phyloP scores from a whole-genome alignment of 2,797 vertebrate genomes.

The Ptychobarbus kaznakovi region DNA sequence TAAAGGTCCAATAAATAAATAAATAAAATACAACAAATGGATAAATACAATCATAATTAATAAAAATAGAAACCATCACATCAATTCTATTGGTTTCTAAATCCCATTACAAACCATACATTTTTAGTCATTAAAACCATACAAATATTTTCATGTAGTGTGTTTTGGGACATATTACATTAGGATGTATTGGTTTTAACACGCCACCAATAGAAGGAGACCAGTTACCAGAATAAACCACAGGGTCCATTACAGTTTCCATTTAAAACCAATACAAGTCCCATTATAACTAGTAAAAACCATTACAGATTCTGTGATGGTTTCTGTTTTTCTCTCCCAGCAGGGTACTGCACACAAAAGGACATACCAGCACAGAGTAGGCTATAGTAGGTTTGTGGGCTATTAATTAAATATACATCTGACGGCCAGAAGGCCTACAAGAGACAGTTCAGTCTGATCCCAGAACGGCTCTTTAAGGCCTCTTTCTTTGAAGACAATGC shows the following conservation, averaged over 20 bases:
- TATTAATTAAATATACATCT: neutral
- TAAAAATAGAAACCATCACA: too few relatives aligned
- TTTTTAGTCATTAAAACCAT: neutral
- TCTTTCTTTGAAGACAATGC: neutral
- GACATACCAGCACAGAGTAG: too few relatives aligned
- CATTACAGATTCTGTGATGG: neutral
- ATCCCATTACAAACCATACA: neutral
- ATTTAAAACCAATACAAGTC: neutral
- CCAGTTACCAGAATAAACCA: neutral
- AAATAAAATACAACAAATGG: too few relatives aligned
- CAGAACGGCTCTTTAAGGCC: neutral
- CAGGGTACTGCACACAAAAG: neutral
- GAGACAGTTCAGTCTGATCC: neutral
- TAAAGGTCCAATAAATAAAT: too few relatives aligned
- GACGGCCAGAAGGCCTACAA: neutral
- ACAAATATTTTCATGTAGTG: neutral
- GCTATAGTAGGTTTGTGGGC: neutral
- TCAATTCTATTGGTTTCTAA: neutral
- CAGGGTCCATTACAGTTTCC: neutral
- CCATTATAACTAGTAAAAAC: neutral
- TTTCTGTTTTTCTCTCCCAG: neutral
- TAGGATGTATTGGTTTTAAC: neutral
- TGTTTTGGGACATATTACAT: too few relatives aligned
- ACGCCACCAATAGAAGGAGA: neutral
- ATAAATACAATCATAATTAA: too few relatives aligned